Evolutionary conservation across 2,888 invertebrate genomes (phyloP), one percentile per base, ranked within the genome.

Genomic region (Xestia xanthographa): DNA sequence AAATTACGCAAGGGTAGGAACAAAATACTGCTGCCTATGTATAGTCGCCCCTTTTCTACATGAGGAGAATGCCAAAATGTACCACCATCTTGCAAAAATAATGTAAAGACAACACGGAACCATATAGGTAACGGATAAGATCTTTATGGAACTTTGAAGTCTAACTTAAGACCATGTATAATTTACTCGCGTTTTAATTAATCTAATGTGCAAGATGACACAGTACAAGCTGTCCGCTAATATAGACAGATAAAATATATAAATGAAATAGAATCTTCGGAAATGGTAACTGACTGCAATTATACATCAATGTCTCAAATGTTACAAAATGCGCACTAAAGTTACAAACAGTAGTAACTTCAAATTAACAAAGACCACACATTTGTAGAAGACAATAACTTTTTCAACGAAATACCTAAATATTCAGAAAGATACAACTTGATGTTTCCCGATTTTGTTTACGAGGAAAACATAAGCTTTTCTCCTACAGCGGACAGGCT

Each of bases 1-100:
- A 79, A 82, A 79, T 84, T 84, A 76, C 70, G 22, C 20, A 66
- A 45, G 67, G 60, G 72, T 56, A 62, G 50, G 45, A 66, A 74
- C 71, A 66, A 60, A 60, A 53, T 60, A 66, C 41, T 70, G n/a
- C 17, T 58, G 38, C 14, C 41, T 63, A 34, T 14, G 62, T 70
- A n/a, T 58, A 60, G 29, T 63, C 50, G 12, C 12, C 69, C 50
- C 22, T 68, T 66, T 72, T 56, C 45, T 71, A 73, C 79, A 73
- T 29, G 65, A 45, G 12, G 34, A n/a, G 70, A 82, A 77, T 82
- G 34, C 26, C 67, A 74, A 81, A 71, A 43, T 41, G 9, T 41
- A 43, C 34, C 29, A 45, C n/a, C 63, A 62, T 53, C 14, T 17
- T 71, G 53, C 14, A 62, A 45, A 34, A 34, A 53, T 29, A 17